Evolutionary conservation across 2,888 invertebrate genomes (phyloP).

Genomic region (Tholera decimalis): DNA sequence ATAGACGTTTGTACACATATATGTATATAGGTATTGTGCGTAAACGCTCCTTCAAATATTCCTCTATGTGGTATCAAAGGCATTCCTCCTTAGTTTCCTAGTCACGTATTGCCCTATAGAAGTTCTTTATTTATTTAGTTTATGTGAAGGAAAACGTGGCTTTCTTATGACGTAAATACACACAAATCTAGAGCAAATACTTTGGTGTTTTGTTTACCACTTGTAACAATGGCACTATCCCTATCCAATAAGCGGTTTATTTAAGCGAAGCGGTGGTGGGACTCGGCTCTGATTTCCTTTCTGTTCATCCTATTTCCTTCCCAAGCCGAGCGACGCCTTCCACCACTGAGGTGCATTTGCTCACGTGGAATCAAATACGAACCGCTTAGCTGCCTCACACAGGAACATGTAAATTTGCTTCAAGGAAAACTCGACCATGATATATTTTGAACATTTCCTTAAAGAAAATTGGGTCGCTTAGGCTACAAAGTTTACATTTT

Average conservation of each 20-base stretch:
- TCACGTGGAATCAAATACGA: constrained; percentile 88
- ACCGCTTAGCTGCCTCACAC: constrained; percentile 89
- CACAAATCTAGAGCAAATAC: constrained; percentile 57
- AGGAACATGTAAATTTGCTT: constrained; percentile 77
- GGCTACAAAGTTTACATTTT: constrained; percentile 75
- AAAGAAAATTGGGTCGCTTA: constrained; percentile 50
- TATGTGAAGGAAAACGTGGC: constrained; percentile 65
- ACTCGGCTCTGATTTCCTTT: constrained; percentile 78
- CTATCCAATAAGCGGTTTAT: constrained; percentile 68
- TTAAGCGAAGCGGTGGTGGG: constrained; percentile 89
- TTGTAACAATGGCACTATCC: constrained; percentile 44
- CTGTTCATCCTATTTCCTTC: constrained; percentile 83
- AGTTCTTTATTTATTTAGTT: constrained; percentile 76
- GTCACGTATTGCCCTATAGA: constrained; percentile 75
- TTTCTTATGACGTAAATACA: constrained; percentile 63
- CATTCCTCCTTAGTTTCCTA: constrained; percentile 70
- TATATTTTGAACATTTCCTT: constrained; percentile 41
- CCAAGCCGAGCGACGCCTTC: constrained; percentile 89
- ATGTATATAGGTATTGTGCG: constrained; percentile 52
- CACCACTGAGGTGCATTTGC: constrained; percentile 86
- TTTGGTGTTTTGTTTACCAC: constrained; percentile 71
- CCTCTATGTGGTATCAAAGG: constrained; percentile 74
- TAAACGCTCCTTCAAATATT: constrained; percentile 65
- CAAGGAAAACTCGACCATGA: constrained; percentile 43
- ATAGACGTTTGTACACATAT: constrained; percentile 66